Conservation (phyloP, 2,113 vertebrate species). For the Ciconia boyciana region DNA sequence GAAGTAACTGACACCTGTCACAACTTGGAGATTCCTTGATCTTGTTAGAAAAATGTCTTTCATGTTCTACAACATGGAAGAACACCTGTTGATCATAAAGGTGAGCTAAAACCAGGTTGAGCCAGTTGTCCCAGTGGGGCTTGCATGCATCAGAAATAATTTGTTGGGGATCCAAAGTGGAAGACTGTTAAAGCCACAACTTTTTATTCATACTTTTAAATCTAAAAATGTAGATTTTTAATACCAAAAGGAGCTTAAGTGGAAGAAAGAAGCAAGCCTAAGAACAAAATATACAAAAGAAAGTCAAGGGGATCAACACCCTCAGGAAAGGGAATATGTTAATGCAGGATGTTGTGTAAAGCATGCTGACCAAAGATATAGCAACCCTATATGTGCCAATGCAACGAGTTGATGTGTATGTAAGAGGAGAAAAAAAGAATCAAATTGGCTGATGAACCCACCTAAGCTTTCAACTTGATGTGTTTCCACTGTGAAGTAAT, state of each 20-base stretch:
- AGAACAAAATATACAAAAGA: not conserved
- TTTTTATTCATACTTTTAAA: not conserved
- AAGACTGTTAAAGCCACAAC: not conserved
- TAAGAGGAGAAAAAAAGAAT: not conserved
- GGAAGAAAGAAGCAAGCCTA: not conserved
- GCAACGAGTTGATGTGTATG: not conserved
- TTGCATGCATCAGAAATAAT: not conserved
- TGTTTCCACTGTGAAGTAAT: not conserved
- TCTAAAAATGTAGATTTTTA: not conserved
- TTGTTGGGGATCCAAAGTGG: not conserved
- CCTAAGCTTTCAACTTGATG: not conserved
- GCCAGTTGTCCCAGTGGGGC: not conserved
- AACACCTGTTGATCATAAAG: not conserved
- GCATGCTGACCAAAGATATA: not conserved
- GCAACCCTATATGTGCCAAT: not conserved
- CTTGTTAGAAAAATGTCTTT: not conserved
- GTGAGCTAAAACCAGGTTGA: not conserved
- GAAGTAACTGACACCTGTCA: not conserved
- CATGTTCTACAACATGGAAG: not conserved
- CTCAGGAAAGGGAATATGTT: not conserved
- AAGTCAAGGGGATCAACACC: not conserved
- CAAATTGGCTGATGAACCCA: not conserved
- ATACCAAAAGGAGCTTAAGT: not conserved
- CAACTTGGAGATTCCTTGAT: not conserved
- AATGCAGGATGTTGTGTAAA: not conserved